A percentile compares a stretch with the other conserved stretches of the same genome.
phyloP scores from a whole-genome alignment of 2,888 invertebrate species.

The Caenorhabditis zanzibari region DNA sequence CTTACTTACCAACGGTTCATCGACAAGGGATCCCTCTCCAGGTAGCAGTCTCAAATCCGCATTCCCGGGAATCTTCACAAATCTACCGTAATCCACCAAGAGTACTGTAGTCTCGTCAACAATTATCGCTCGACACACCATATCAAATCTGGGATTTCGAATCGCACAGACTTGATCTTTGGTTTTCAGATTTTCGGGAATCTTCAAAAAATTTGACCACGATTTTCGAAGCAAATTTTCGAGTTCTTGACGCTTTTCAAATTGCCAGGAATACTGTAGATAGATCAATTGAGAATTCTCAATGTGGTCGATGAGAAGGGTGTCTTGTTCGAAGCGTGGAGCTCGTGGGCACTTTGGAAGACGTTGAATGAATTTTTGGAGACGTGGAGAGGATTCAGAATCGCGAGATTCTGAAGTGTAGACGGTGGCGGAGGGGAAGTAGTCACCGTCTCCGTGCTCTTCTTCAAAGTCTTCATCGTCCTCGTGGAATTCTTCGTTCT shows the following conservation, averaged over 20 bases:
- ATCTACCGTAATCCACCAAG: conserved; percentile 45
- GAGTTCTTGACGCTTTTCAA: conserved; percentile 19
- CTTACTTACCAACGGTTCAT: conserved; percentile 42
- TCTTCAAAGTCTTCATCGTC: conserved; percentile 48
- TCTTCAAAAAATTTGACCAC: background rate
- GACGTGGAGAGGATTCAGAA: background rate
- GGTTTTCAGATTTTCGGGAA: conserved; percentile 5
- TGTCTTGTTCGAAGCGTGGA: conserved; percentile 54
- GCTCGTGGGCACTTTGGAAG: conserved; percentile 50
- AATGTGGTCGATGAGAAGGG: conserved; percentile 39
- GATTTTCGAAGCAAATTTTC: background rate
- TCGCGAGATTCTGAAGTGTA: background rate
- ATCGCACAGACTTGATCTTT: conserved; percentile 31
- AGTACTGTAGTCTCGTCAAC: conserved; percentile 33
- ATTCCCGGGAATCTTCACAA: conserved; percentile 14
- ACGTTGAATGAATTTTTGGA: conserved; percentile 20
- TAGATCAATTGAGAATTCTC: conserved; percentile 61
- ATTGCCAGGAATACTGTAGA: conserved; percentile 59
- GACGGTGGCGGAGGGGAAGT: conserved; percentile 13
- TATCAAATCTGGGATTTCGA: conserved; percentile 12
- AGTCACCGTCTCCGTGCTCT: conserved; percentile 17
- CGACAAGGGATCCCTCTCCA: background rate
- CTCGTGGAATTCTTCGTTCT: conserved; percentile 35
- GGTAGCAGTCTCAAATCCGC: conserved; percentile 39
- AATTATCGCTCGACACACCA: conserved; percentile 22